Conservation (phyloP, 2,113 vertebrate genomes). For the Callithrix jacchus region DNA sequence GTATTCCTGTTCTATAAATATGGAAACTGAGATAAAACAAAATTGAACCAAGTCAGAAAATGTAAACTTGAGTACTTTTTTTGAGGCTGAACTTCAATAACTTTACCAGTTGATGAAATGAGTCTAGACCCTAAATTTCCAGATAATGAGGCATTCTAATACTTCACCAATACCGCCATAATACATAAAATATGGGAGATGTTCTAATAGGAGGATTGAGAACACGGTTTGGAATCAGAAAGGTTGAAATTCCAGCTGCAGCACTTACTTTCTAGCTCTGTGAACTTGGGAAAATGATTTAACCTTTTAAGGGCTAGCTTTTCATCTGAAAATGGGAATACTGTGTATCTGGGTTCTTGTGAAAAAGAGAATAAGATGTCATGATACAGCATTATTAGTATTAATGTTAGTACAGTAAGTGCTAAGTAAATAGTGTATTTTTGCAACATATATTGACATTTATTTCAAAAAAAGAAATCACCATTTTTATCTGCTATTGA, state of each 20-base stretch:
- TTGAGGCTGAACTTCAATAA: conserved; percentile 39
- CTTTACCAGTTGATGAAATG: conserved; percentile 43
- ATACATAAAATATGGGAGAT: conserved; percentile 49
- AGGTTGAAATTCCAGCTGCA: conserved; percentile 33
- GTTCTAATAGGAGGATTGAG: conserved; percentile 36
- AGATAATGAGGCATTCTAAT: conserved; percentile 1
- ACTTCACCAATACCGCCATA: neutral
- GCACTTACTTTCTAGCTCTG: neutral
- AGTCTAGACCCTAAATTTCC: neutral
- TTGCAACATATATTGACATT: neutral
- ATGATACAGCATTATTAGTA: neutral
- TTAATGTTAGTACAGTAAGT: neutral
- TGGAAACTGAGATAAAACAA: conserved; percentile 42
- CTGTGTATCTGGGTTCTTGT: neutral
- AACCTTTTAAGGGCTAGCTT: neutral
- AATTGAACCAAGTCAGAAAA: conserved; percentile 57
- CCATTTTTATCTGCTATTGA: neutral
- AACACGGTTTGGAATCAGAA: conserved; percentile 30
- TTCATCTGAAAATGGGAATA: conserved; percentile 10
- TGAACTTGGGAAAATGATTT: neutral
- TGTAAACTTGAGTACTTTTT: conserved; percentile 40
- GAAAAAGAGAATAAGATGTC: neutral
- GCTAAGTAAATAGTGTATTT: neutral
- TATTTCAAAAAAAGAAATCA: neutral
- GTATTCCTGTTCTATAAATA: neutral